phyloP scores from a whole-genome alignment of 2,797 vertebrate species.

The Premnoplex brunnescens region DNA sequence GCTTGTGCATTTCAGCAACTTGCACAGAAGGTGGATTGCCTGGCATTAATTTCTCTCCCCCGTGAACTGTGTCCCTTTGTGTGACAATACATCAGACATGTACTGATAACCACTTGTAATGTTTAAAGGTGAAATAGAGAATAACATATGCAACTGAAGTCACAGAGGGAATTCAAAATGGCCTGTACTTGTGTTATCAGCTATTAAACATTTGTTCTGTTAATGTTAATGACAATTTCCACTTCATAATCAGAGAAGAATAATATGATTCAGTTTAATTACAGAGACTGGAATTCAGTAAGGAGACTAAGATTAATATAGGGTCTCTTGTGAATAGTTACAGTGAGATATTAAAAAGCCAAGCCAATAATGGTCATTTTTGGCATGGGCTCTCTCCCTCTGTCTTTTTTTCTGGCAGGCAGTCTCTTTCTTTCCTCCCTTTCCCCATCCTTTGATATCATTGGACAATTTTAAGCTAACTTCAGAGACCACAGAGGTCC shows the following conservation, averaged over 20 bases:
- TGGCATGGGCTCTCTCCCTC: background rate
- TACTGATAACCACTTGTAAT: background rate
- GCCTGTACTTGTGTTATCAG: background rate
- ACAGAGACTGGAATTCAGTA: background rate
- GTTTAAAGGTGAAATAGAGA: constrained; percentile 2
- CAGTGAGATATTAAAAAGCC: background rate
- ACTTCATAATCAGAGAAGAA: background rate
- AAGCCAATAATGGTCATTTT: background rate
- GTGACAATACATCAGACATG: background rate
- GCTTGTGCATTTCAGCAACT: background rate
- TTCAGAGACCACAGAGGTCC: background rate
- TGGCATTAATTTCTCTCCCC: background rate
- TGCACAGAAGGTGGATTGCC: background rate
- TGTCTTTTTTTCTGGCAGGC: background rate
- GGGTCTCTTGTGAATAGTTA: background rate
- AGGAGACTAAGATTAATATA: background rate
- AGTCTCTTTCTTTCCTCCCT: background rate
- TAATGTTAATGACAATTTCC: constrained; percentile 10
- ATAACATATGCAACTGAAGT: background rate
- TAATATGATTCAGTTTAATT: background rate
- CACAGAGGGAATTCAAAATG: background rate
- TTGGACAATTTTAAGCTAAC: background rate
- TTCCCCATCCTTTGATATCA: background rate
- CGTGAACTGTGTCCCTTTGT: background rate
- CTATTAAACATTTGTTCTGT: background rate